Conservation (phyloP, 2,797 vertebrate genomes). For the Myotis daubentonii region DNA sequence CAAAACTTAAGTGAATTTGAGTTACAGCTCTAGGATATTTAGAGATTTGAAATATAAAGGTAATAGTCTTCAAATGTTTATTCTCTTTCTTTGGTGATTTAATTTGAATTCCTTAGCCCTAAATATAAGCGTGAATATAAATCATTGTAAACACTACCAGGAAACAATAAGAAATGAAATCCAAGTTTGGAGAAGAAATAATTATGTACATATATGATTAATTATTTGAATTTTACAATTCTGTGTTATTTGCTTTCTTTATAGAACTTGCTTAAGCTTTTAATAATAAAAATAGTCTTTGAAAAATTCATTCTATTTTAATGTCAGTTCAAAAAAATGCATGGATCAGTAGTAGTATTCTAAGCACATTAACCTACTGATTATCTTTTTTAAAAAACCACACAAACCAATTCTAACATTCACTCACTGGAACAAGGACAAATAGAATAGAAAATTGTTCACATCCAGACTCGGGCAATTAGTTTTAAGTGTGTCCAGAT, state of each 20-base stretch:
- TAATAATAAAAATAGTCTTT: slow-evolving; percentile 45
- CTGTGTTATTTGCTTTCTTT: slow-evolving; percentile 45
- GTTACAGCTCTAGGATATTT: slow-evolving; percentile 7
- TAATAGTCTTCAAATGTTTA: slow-evolving; percentile 47
- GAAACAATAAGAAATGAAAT: slow-evolving; percentile 55
- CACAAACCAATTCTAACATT: slow-evolving; percentile 55
- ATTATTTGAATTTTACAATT: slow-evolving; percentile 54
- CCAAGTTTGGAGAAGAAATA: slow-evolving; percentile 15
- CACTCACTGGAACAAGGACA: slow-evolving; percentile 71
- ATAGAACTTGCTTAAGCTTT: slow-evolving; percentile 49
- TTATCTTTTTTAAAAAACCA: slow-evolving; percentile 9
- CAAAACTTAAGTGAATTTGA: slow-evolving; percentile 52
- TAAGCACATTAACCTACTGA: slow-evolving; percentile 63
- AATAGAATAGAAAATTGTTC: slow-evolving; percentile 63
- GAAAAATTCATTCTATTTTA: slow-evolving; percentile 59
- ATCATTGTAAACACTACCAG: slow-evolving; percentile 53
- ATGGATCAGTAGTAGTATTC: slow-evolving; percentile 48
- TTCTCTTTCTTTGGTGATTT: slow-evolving; percentile 54
- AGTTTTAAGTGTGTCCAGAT: slow-evolving; percentile 70
- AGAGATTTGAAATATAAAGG: slow-evolving; percentile 42
- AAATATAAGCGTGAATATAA: slow-evolving; percentile 52
- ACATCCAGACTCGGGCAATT: slow-evolving; percentile 63
- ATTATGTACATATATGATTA: not conserved
- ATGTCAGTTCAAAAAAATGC: slow-evolving; percentile 22
- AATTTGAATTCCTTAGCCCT: slow-evolving; percentile 51